Conservation (phyloP, 2,113 vertebrate genomes). For the Xyrauchen texanus region DNA sequence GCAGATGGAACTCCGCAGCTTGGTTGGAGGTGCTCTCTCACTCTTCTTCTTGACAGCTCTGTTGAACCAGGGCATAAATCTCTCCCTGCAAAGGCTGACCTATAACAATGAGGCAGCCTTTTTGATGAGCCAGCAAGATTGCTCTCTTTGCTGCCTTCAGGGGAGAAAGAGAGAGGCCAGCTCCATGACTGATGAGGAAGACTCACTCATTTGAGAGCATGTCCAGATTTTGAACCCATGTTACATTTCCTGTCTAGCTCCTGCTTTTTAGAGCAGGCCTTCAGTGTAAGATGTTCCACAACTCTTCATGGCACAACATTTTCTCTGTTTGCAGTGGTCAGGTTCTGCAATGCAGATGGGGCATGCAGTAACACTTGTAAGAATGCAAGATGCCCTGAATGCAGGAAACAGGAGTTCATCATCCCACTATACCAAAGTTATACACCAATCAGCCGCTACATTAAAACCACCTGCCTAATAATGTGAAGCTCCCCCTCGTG, state of each 20-base stretch:
- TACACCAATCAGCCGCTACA: too few species aligned
- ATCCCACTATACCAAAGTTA: too few species aligned
- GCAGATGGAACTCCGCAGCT: constrained; percentile 48
- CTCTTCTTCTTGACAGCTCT: constrained; percentile 38
- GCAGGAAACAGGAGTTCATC: too few species aligned
- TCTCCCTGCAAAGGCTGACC: constrained; percentile 19
- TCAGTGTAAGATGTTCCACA: not conserved
- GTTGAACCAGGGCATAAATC: constrained; percentile 49
- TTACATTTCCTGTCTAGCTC: not conserved
- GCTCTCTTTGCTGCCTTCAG: constrained; percentile 11
- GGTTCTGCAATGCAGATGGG: not conserved
- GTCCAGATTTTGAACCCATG: not conserved
- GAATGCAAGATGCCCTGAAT: too few species aligned
- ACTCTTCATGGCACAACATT: not conserved
- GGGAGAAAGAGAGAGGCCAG: not conserved
- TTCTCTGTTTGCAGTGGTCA: not conserved
- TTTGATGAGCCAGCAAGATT: constrained; percentile 39
- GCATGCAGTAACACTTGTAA: too few species aligned
- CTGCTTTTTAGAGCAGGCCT: not conserved
- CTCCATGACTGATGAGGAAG: not conserved
- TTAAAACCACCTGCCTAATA: too few species aligned
- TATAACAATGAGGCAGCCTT: constrained; percentile 38
- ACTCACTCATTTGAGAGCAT: not conserved
- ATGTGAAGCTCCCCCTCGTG: too few species aligned
- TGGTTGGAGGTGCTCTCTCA: not conserved